Evolutionary conservation across 2,113 vertebrate species (phyloP).

Genomic region (Agapornis roseicollis): DNA sequence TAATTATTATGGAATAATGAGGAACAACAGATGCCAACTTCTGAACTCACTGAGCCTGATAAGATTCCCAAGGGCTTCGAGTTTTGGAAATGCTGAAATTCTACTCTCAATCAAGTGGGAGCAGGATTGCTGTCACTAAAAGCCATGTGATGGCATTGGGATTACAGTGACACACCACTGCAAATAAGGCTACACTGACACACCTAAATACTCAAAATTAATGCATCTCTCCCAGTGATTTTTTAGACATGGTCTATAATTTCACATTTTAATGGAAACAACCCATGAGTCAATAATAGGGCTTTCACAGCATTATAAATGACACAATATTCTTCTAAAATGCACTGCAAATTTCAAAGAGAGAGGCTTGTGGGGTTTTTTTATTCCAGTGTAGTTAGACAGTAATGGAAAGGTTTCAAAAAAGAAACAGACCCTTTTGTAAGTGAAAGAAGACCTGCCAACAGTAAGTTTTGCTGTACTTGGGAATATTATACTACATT

Average conservation of each 20-base stretch:
- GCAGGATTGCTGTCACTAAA: background rate
- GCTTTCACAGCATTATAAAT: background rate
- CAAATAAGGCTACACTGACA: background rate
- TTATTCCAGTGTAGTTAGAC: background rate
- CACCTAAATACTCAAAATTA: background rate
- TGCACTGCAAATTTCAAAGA: background rate
- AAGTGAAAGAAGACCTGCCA: background rate
- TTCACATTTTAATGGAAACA: background rate
- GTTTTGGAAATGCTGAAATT: background rate
- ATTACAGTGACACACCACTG: background rate
- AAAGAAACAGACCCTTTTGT: background rate
- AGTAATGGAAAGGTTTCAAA: background rate
- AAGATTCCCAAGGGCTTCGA: background rate
- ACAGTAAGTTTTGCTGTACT: background rate
- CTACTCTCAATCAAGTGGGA: background rate
- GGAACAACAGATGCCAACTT: constrained; percentile 50
- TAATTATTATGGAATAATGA: constrained; percentile 65
- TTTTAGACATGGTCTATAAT: background rate
- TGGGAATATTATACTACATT: background rate
- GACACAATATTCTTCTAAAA: background rate
- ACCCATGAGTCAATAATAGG: background rate
- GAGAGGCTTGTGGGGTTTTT: background rate
- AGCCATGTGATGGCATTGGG: background rate
- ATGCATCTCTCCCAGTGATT: background rate
- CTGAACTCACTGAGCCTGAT: constrained; percentile 19